A percentile compares a stretch with the other conserved stretches of the same genome.
These are phyloP conservation scores for Heliconius himera DNA, from an alignment of 1,140 invertebrate genomes.

Conservation along the genomic window DNA sequence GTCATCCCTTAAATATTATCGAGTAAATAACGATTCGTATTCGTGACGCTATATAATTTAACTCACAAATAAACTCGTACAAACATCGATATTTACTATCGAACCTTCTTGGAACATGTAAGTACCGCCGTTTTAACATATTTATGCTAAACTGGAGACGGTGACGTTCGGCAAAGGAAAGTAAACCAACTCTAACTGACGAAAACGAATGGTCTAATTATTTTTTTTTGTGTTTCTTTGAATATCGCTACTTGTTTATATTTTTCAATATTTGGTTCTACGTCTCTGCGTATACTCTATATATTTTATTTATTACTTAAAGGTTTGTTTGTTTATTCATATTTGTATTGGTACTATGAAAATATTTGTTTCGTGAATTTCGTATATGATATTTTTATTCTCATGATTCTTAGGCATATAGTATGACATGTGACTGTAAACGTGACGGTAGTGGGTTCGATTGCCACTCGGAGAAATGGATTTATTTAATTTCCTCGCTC, in stretches of 20 bases:
- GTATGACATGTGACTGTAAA: too few species aligned
- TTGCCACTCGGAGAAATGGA: too few species aligned
- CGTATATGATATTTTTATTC: too few species aligned
- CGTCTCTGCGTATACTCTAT: too few species aligned
- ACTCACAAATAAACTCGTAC: conserved; percentile 51
- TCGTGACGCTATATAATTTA: conserved; percentile 61
- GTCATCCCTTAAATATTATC: conserved; percentile 54
- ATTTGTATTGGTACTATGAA: too few species aligned
- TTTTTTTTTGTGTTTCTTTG: conserved; percentile 45
- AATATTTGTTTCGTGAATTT: too few species aligned
- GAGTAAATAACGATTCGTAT: conserved; percentile 46
- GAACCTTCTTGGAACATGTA: conserved; percentile 65
- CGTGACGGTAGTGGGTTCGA: too few species aligned
- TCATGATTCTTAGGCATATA: too few species aligned
- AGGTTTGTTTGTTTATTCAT: too few species aligned
- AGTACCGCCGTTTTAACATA: conserved; percentile 57
- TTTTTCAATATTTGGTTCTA: neutral
- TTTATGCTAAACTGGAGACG: conserved; percentile 52
- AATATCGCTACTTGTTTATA: neutral
- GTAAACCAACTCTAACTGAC: conserved; percentile 51
- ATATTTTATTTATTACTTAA: too few species aligned
- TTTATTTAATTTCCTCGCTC: too few species aligned
- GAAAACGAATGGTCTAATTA: conserved; percentile 52
- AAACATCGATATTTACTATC: conserved; percentile 59
- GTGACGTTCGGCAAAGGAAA: conserved; percentile 52